phyloP scores from a whole-genome alignment of 2,797 vertebrate genomes.

The Neoniphon sammara region DNA sequence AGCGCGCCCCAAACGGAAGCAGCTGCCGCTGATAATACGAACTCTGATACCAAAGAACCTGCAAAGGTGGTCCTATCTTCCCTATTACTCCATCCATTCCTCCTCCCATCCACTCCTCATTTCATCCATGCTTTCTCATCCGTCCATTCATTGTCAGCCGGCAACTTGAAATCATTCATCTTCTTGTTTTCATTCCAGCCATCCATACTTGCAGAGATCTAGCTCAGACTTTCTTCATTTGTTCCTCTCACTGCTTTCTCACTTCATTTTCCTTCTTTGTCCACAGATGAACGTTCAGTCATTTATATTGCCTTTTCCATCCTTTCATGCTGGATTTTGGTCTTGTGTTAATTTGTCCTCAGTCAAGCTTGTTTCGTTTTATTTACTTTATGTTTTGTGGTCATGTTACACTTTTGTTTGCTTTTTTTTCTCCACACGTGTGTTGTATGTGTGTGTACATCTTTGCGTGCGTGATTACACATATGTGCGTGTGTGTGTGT shows the following conservation, averaged over 20 bases:
- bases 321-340: conserved; percentile 60
- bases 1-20: conserved; percentile 60
- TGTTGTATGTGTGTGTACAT: conserved; percentile 73
- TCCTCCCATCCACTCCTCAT: conserved; percentile 5
- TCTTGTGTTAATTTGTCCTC: conserved; percentile 43
- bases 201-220: background rate
- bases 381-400: conserved; percentile 82
- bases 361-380: conserved; percentile 57
- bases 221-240: conserved; percentile 7
- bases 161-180: conserved; percentile 17
- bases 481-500: conserved; percentile 74
- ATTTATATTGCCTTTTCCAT: conserved; percentile 9
- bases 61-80: conserved; percentile 75
- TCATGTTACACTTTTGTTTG: conserved; percentile 82
- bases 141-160: conserved; percentile 30
- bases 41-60: conserved; percentile 77
- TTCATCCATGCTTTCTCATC: conserved; percentile 7
- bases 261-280: conserved; percentile 29
- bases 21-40: conserved; percentile 57
- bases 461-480: conserved; percentile 63
- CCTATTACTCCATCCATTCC: conserved; percentile 44
- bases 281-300: conserved; percentile 38
- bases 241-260: conserved; percentile 21
- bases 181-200: background rate
- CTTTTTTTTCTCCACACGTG: conserved; percentile 81